Evolutionary conservation across 2,888 invertebrate species (phyloP), one percentile per base, ranked within the genome.

Genomic region (Melanophora roralis): DNA sequence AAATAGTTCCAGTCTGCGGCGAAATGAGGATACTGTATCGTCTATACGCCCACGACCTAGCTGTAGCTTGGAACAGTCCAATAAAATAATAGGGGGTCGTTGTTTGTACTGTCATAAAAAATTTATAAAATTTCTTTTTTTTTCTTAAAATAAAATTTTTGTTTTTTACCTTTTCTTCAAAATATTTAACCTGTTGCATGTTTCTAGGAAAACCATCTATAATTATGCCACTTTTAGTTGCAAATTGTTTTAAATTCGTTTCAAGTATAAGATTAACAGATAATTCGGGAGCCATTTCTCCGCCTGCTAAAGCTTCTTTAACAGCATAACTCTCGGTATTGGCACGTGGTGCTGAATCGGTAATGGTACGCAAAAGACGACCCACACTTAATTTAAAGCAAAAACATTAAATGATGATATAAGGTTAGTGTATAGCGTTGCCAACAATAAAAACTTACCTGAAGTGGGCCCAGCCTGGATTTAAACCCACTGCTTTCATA

Each of bases 171-270:
- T 97, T 96, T 72, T 92, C 93, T 90, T 99, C 96, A 89, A 98
- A 99, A 86, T 94, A 93, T 65, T 93, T 92, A 83, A 96, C 95
- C 91, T 99, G 98, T 59, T 94, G 93, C 87, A 97, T 91, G 86
- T 98, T 97, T 71, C 98, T 91, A 0, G 99, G 99, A 89, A 96
- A 99, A 0, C 98, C 98, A 86, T 98, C 98, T 69, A 99, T 93
- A 73, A 99, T 93, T 75, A 98, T 94, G 3, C 98, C 98, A 75
- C 92, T 92, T 21, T 93, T 93, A 7, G 93, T 93, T 43, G 91
- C 90, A 78, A 93, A 90, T 45, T 92, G 92, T 0, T 86, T 87
- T 82, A 95, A 91, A 32, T 95, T 94, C 1, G 91, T 92, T 75
- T 95, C 94, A 59, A 98, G 92, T 49, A 97, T 90, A 81, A 93